These are phyloP conservation scores for Apostichopus japonicus DNA, from an alignment of 35 echinoderm and acorn worm species.

Conservation along the genomic window DNA sequence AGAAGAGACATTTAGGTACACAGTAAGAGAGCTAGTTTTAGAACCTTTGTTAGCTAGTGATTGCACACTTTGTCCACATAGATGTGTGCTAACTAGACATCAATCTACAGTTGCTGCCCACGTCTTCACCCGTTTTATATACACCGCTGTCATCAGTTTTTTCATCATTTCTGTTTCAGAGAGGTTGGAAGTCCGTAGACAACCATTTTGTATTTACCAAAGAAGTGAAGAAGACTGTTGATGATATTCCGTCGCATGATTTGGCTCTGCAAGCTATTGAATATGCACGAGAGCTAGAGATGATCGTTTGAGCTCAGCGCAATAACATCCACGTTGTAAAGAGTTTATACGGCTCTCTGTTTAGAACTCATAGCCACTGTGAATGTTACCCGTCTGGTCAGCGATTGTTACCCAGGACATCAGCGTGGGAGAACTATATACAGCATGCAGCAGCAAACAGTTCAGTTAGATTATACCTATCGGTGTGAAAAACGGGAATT, in stretches of 20 bases:
- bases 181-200: constrained; percentile 79
- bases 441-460: neutral
- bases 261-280: constrained; percentile 94
- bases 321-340: neutral
- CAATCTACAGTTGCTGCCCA: neutral
- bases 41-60: no score
- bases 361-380: neutral
- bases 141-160: no score
- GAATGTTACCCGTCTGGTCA: neutral
- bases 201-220: constrained; percentile 87
- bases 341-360: neutral
- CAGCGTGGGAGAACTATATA: neutral
- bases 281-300: constrained; percentile 97
- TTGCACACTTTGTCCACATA: neutral
- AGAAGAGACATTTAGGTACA: no score
- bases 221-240: constrained; percentile 94
- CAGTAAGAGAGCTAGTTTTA: no score
- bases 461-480: neutral
- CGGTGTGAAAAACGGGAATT: no score
- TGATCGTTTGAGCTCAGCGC: constrained; percentile 79
- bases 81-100: neutral
- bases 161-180: constrained; percentile 45
- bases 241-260: constrained; percentile 86
- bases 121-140: no score
- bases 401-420: neutral